These are phyloP conservation scores for Chunga burmeisteri DNA, from an alignment of 2,113 vertebrate species.

Conservation along the genomic window DNA sequence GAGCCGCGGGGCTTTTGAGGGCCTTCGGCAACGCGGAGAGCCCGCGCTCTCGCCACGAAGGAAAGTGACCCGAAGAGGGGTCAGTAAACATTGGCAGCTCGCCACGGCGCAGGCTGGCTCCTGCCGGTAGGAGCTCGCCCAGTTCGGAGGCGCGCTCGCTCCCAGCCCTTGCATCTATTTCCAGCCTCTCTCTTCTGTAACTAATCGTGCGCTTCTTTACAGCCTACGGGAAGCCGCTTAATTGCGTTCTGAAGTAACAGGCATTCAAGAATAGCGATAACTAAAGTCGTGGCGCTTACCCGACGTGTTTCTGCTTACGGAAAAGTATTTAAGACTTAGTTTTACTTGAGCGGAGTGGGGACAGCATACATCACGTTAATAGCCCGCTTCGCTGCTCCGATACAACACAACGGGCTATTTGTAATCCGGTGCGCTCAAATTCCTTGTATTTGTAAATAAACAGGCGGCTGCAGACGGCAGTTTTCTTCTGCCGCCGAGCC, in stretches of 20 bases:
- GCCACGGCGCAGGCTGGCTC: not conserved
- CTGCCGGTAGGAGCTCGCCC: not conserved
- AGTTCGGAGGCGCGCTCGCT: not conserved
- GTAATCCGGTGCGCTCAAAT: not conserved
- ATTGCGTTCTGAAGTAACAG: not conserved
- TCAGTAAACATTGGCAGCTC: slow-evolving; percentile 38
- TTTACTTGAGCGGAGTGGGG: not conserved
- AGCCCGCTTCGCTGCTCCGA: not conserved
- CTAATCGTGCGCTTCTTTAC: not conserved
- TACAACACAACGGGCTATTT: not conserved
- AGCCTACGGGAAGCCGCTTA: not conserved
- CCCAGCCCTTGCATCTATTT: not conserved
- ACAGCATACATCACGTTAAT: not conserved
- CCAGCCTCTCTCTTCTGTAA: not conserved
- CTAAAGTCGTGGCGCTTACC: not conserved
- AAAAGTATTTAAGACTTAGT: not conserved
- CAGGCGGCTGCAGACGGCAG: not conserved
- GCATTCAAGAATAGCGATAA: not conserved
- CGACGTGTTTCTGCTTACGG: not conserved
- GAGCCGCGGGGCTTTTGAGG: not conserved
- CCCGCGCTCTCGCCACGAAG: not conserved
- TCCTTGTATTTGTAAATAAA: rapidly evolving
- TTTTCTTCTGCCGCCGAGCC: not conserved
- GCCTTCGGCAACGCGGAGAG: not conserved
- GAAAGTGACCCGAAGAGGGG: not conserved